Percentiles rank a stretch among this genome's conserved stretches.
Conservation (phyloP, 2,888 invertebrate genomes). For the Elysia crispata region DNA sequence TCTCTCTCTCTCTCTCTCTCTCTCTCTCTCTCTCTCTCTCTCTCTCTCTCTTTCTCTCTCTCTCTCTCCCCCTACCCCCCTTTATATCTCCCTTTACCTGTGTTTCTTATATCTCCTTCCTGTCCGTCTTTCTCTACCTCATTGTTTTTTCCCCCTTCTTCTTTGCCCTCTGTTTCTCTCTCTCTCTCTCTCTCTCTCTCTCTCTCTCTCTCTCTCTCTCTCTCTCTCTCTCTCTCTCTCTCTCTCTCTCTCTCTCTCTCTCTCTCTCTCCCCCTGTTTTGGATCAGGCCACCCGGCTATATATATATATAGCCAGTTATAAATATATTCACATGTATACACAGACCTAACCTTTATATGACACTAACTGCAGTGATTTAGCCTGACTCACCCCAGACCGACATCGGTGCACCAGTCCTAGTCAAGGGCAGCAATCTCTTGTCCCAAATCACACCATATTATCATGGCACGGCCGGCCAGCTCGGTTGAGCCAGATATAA, state of each 20-base stretch:
- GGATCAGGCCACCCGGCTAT: no score
- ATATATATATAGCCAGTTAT: no score
- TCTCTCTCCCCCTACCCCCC: background rate
- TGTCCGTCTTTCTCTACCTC: conserved; percentile 27
- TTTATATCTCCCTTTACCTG: conserved; percentile 5
- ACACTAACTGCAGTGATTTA: no score
- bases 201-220: conserved; percentile 27
- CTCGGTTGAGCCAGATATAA: no score
- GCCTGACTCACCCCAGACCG: no score
- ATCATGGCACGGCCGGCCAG: no score
- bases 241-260: background rate
- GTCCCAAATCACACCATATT: no score
- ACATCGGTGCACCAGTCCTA: no score
- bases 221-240: conserved; percentile 33
- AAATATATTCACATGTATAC: no score
- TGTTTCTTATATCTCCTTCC: conserved; percentile 32
- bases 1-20: conserved; percentile 34
- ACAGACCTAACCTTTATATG: no score
- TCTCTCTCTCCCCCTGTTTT: background rate
- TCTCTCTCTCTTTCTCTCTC: background rate
- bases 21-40: conserved; percentile 38
- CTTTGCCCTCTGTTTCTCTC: background rate
- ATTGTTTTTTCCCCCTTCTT: conserved; percentile 23
- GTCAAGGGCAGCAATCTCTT: no score
- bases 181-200: background rate